Evolutionary conservation across 2,888 invertebrate species (phyloP), one percentile per base, ranked within the genome.

Genomic region (Zygaena filipendulae): DNA sequence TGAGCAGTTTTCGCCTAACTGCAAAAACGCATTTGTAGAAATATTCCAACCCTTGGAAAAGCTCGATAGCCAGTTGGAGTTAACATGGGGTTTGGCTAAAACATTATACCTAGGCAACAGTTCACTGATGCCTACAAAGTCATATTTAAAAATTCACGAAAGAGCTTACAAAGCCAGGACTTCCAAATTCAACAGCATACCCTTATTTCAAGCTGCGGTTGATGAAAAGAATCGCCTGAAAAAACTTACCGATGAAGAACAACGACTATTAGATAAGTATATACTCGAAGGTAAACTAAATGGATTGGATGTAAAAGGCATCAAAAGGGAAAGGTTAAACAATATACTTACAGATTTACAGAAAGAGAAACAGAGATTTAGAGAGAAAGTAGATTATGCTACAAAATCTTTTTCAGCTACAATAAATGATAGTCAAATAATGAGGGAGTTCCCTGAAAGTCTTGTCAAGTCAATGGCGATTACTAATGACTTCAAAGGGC

Each of bases 51-150:
- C 91, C 1, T 52, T 95, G 13, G 95, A 97, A 55, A 83, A 84
- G 43, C 59, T 87, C 2, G 86, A 87, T 16, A 81, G 84, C 1
- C 87, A 90, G 6, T 63, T 97, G 25, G 91, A 92, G 52, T 84
- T 87, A 25, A 92, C 92, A 3, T 95, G 93, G 92, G 92, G 92
- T 6, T 82, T 94, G 44, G 88, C 93, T 0, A 95, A 94, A 63
- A 87, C 91, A 3, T 62, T 96, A 7, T 93, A 91, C 53, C 70
- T 91, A 26, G 90, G 91, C 3, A 90, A 91, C 50, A 88, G 87
- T 47, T 86, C 87, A 1, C 56, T 89, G 7, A 91, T 94, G 86
- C 91, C 92, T 0, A 87, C 88, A 3, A 87, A 88, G 45, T 85
- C 84, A 24, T 94, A 92, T 49, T 67, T 89, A 45, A 85, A 88